phyloP scores from a whole-genome alignment of 53 echinoderm and acorn worm species.

The Crossaster papposus region DNA sequence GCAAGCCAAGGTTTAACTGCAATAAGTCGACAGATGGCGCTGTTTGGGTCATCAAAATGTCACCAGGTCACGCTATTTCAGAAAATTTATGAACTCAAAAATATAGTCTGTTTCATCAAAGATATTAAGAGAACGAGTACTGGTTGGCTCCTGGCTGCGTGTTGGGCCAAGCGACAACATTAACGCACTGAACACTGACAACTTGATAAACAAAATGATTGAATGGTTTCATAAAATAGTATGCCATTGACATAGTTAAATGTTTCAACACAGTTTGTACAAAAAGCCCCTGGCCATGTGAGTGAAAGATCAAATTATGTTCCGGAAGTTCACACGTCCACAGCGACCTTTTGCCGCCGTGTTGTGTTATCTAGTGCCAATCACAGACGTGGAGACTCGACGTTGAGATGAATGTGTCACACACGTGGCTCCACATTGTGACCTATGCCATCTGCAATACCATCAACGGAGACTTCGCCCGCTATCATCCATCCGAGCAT shows the following conservation, averaged over 20 bases:
- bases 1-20: neutral
- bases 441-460: neutral
- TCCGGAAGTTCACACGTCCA: neutral
- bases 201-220: too few relatives aligned
- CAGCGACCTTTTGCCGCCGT: neutral
- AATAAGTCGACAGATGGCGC: neutral
- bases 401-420: neutral
- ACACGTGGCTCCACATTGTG: neutral
- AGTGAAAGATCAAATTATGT: neutral
- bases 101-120: too few relatives aligned
- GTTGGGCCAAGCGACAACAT: too few relatives aligned
- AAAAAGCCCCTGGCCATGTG: neutral
- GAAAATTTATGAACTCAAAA: too few relatives aligned
- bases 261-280: neutral
- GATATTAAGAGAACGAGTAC: too few relatives aligned
- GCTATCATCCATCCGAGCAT: conserved; percentile 3
- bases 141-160: neutral
- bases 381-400: neutral
- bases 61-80: neutral
- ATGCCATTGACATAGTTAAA: conserved; percentile 4
- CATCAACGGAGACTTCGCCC: neutral
- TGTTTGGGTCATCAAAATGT: neutral
- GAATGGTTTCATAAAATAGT: neutral
- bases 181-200: too few relatives aligned
- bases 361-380: neutral